These are phyloP conservation scores for Terrapene triunguis DNA, from an alignment of 2,113 vertebrate genomes.

Conservation along the genomic window DNA sequence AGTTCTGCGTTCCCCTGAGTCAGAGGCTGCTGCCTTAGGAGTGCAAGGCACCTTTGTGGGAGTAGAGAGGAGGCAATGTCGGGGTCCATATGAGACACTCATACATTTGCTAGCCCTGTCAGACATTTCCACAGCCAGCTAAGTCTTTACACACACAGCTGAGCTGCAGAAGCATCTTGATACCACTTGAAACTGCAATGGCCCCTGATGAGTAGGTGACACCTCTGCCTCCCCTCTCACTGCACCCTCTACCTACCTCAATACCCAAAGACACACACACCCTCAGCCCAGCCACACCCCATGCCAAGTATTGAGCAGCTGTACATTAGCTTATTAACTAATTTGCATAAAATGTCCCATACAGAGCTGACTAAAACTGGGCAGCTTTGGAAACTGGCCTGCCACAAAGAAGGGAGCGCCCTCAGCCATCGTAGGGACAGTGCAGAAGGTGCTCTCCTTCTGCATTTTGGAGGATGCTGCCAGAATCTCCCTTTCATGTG, in stretches of 20 bases:
- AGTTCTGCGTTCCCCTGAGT: not conserved
- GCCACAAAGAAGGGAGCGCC: not conserved
- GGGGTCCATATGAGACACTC: not conserved
- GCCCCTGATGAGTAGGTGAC: not conserved
- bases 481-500: not conserved
- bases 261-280: not conserved
- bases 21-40: not conserved
- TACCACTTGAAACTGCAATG: not conserved
- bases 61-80: not conserved
- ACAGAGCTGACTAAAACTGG: not conserved
- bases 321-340: not conserved
- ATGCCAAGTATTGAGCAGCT: not conserved
- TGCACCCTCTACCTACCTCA: not conserved
- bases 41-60: not conserved
- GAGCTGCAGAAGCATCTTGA: not conserved
- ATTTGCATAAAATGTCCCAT: not conserved
- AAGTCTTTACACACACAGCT: not conserved
- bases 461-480: not conserved
- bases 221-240: not conserved
- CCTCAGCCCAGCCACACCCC: fast-evolving
- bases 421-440: not conserved
- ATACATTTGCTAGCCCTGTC: not conserved
- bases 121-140: not conserved
- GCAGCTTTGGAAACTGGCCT: not conserved
- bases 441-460: not conserved